Percentiles rank a stretch among this genome's conserved stretches.
These are phyloP conservation scores for Cherax quadricarinatus DNA, from an alignment of 1,140 invertebrate genomes.

Conservation along the genomic window DNA sequence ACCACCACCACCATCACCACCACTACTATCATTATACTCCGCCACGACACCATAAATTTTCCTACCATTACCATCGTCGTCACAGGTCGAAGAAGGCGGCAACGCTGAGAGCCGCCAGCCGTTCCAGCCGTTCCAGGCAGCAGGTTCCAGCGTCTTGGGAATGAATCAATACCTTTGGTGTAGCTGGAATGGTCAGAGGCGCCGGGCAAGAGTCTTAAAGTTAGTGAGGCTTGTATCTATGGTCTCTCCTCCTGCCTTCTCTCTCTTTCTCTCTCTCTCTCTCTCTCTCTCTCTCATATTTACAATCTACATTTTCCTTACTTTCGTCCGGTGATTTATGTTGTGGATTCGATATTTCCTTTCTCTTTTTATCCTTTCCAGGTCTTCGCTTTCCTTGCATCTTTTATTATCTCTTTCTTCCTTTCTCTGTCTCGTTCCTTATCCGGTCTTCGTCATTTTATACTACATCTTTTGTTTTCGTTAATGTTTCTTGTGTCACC, in stretches of 20 bases:
- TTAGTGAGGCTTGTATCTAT: conserved; percentile 34
- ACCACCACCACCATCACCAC: neutral
- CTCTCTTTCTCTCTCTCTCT: neutral
- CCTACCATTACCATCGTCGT: conserved; percentile 5
- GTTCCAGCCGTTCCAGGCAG: neutral
- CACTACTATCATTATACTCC: too few species aligned
- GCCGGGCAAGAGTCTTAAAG: conserved; percentile 43
- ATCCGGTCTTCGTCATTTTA: too few species aligned
- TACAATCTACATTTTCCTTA: too few species aligned
- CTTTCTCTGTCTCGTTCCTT: too few species aligned
- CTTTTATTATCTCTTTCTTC: too few species aligned
- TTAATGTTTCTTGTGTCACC: too few species aligned
- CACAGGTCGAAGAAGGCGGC: neutral
- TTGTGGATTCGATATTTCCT: too few species aligned
- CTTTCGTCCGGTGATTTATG: too few species aligned
- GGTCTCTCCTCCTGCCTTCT: neutral
- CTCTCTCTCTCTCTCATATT: neutral
- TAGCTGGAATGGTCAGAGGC: conserved; percentile 41
- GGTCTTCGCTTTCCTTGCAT: too few species aligned
- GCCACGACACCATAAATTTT: neutral
- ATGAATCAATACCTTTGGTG: conserved; percentile 45
- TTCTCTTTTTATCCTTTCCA: too few species aligned
- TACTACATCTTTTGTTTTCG: too few species aligned
- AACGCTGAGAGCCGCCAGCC: neutral
- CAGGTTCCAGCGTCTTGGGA: neutral